Base-by-base conservation (phyloP, 2,113 vertebrate genomes). In the Scatophagus argus region DNA sequence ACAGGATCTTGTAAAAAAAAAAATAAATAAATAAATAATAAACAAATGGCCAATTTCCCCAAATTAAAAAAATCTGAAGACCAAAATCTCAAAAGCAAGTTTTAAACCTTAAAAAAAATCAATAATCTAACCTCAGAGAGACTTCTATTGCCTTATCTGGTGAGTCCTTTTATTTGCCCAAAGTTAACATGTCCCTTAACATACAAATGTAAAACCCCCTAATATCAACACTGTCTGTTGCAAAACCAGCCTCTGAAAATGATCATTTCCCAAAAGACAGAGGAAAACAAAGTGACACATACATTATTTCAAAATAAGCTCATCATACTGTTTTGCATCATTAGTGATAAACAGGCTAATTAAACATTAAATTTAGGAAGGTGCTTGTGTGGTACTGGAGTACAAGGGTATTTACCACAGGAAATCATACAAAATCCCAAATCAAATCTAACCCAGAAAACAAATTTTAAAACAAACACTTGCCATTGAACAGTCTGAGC, bases 141-240 rank as follows among this genome's bases (percentile, higher is more conserved):
- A 68, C 11, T 52, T 68, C 12, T 31, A 32, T 51, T 36, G 10
- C n/a, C 29, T 74, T 23, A 74, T 58, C 51, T 47, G 14, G 6
- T 47, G 13, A 76, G 44, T 66, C 25, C 25, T 17, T 39, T 41
- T 65, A 78, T 65, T 78, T 78, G 52, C 23, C 14, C 63, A 74
- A 39, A 74, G 38, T 70, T 64, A 47, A 62, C 62, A 59, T 29
- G 39, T 31, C 47, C 65, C 21, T 39, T 17, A 29, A 72, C 4
- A 0, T 29, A 29, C 23, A 32, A 34, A 51, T 4, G 14, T 41
- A 70, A 68, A 81, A 59, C 17, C 21, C 23, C 8, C 16, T 4
- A 27, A 60, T 80, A 59, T 77, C 66, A 77, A 68, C 41, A 46
- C 13, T 32, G 32, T 46, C 29, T 78, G 47, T 72, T 79, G 61